These are phyloP conservation scores for Bovichtus diacanthus DNA, from an alignment of 2,797 vertebrate species.

Conservation along the genomic window DNA sequence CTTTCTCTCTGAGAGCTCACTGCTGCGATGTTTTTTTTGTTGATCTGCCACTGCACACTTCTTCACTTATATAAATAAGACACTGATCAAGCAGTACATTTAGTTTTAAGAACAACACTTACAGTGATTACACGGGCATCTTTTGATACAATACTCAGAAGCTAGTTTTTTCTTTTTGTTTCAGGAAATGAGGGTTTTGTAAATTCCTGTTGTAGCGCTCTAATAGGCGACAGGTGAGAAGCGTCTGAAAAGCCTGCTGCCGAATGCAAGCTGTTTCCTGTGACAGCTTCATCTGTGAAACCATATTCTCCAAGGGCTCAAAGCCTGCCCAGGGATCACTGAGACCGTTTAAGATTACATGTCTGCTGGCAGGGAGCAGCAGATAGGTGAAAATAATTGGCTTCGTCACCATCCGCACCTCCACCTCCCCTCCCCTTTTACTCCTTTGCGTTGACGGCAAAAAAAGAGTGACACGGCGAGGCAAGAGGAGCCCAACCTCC, in stretches of 20 bases:
- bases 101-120: constrained; percentile 18
- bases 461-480: constrained; percentile 48
- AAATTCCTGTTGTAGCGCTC: constrained; percentile 18
- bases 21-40: constrained; percentile 17
- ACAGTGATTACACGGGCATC: constrained; percentile 6
- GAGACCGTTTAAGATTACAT: constrained; percentile 82
- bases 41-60: constrained; percentile 6
- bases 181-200: constrained; percentile 25
- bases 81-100: constrained; percentile 12
- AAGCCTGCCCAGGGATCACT: constrained; percentile 76
- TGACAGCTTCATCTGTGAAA: constrained; percentile 81
- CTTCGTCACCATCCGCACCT: constrained; percentile 70
- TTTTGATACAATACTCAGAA: constrained; percentile 25
- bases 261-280: constrained; percentile 71
- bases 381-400: constrained; percentile 86
- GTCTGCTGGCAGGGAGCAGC: constrained; percentile 77
- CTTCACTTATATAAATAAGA: constrained; percentile 38
- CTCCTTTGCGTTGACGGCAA: constrained; percentile 59
- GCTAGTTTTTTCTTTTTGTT: not conserved
- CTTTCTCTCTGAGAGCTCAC: constrained; percentile 39
- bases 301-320: constrained; percentile 76
- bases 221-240: constrained; percentile 69
- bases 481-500: constrained; percentile 51
- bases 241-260: constrained; percentile 51
- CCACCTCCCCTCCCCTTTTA: constrained; percentile 24